Conservation (phyloP, 2,113 vertebrate genomes). For the Podarcis raffonei region DNA sequence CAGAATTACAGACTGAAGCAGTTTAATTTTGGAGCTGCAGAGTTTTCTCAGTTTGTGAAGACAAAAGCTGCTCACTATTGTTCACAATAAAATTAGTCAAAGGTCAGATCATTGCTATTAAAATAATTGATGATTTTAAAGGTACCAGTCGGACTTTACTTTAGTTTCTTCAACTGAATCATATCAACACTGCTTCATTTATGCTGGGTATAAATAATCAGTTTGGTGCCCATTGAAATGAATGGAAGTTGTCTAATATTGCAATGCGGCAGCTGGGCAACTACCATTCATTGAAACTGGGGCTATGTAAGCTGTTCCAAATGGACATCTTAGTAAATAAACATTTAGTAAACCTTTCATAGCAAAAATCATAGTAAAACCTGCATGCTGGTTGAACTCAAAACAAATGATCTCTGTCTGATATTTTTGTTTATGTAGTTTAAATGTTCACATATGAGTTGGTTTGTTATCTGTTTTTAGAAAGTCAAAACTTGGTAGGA, state of each 20-base stretch:
- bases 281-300: not conserved
- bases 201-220: not conserved
- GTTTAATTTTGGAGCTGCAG: conserved; percentile 51
- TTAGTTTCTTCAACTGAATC: conserved; percentile 40
- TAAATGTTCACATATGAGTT: not conserved
- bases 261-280: not conserved
- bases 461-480: not conserved
- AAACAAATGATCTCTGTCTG: not conserved
- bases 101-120: conserved; percentile 40
- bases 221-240: not conserved
- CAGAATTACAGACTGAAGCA: conserved; percentile 17
- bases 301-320: not conserved
- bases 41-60: conserved; percentile 51
- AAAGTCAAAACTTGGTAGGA: not conserved
- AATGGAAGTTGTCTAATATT: not conserved
- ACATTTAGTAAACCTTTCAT: conserved; percentile 52
- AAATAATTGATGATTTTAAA: conserved; percentile 38
- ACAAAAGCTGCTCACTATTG: conserved; percentile 28
- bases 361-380: not conserved
- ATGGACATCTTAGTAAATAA: conserved; percentile 11
- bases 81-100: conserved; percentile 45
- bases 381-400: not conserved
- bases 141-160: conserved; percentile 45
- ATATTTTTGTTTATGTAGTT: conserved; percentile 22
- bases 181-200: conserved; percentile 19